Base-by-base conservation (phyloP, 2,888 invertebrate species). In the Scotopteryx bipunctaria region DNA sequence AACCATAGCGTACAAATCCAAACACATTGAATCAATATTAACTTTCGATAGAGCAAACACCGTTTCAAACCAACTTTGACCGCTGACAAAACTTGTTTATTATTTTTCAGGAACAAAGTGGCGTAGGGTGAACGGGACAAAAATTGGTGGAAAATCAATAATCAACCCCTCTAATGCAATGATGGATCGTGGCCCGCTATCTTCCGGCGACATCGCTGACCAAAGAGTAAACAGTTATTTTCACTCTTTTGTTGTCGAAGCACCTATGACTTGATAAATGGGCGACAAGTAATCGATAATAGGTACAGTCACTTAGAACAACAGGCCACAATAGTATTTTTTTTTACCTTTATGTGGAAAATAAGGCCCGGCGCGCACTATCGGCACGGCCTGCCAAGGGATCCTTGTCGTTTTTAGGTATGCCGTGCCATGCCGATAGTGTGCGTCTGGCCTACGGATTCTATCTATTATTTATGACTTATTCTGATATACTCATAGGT, bases 131-230 rank as follows among this genome's bases (percentile, higher is more conserved):
- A 36, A 45, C 64, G 27, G 50, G 59, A 69, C 61, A 66, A 76
- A 76, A 76, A 74, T 73, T 73, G 71, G 70, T 73, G 63, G 45
- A 78, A 83, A 86, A 86, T 86, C 86, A 81, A 86, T 86, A 83
- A 71, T 70, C 69, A 55, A 72, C 82, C 84, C 83, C 82, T 73
- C 74, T 83, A 85, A 83, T 83, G 74, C 81, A 81, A 77, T 87
- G 87, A 87, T 84, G 81, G 85, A 87, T 86, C 70, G 78, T 61
- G 58, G 58, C 55, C 56, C 75, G 77, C 79, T 87, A 86, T 86
- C 87, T 83, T 70, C 63, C 64, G 64, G 73, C 72, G 81, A 82
- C 84, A 85, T 87, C 83, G 71, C 73, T 77, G 76, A 69, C 76
- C 74, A 67, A 49, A 61, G 54, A 60, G 66, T 67, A 67, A 71